Conservation (phyloP, 2,888 invertebrate species). For the Campoletis raptor region DNA sequence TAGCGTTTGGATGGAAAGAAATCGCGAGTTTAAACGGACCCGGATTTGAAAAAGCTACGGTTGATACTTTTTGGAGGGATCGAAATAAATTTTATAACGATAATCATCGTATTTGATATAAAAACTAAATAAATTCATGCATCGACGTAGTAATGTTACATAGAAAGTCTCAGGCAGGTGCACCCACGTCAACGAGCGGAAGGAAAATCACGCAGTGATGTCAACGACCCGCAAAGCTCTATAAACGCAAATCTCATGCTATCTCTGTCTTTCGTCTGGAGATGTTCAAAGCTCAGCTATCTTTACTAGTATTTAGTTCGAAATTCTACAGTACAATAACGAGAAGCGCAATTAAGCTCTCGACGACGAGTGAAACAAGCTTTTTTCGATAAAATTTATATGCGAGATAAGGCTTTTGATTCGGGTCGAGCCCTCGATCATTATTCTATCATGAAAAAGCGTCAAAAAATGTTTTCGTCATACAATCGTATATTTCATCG, state of each 20-base stretch:
- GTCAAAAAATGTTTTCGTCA: neutral
- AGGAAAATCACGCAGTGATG: constrained; percentile 82
- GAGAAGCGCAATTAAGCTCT: constrained; percentile 17
- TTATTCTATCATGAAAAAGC: neutral
- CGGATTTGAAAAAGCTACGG: neutral
- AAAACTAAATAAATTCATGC: neutral
- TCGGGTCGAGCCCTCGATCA: constrained; percentile 4
- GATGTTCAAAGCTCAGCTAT: constrained; percentile 48
- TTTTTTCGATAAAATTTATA: constrained; percentile 28
- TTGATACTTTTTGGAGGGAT: neutral
- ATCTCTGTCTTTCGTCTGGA: constrained; percentile 41
- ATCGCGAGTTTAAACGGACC: neutral
- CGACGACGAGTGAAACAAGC: neutral
- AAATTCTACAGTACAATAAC: constrained; percentile 9
- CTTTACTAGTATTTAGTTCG: constrained; percentile 32
- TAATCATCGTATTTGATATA: constrained; percentile 18
- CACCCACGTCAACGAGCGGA: constrained; percentile 75
- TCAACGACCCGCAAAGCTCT: constrained; percentile 78
- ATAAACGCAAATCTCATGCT: constrained; percentile 61
- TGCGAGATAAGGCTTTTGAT: neutral
- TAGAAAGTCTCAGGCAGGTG: constrained; percentile 73
- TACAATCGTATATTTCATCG: neutral
- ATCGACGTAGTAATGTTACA: constrained; percentile 70
- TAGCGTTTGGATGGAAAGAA: neutral
- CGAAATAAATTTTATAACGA: neutral